A percentile compares a stretch with the other conserved stretches of the same genome.
phyloP scores from a whole-genome alignment of 1,140 invertebrate genomes.

The Latrodectus geometricus region DNA sequence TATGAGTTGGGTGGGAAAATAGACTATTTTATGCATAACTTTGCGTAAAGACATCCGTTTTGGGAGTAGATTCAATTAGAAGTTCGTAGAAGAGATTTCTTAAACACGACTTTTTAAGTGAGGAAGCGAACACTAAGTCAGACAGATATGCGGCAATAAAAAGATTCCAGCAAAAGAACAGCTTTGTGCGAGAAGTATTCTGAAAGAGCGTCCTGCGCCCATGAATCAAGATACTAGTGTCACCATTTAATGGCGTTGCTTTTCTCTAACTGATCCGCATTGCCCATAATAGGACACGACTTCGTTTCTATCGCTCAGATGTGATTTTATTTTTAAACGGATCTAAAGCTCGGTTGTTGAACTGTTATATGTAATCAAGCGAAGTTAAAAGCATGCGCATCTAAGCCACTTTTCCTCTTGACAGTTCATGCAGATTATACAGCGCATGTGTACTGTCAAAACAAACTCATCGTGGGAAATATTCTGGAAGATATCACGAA shows the following conservation, averaged over 20 bases:
- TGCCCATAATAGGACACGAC: slow-evolving; percentile 52
- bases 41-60: slow-evolving; percentile 39
- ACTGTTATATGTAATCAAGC: slow-evolving; percentile 1
- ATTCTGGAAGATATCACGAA: background rate
- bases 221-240: slow-evolving; percentile 60
- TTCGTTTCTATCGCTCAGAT: slow-evolving; percentile 32
- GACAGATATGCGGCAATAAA: slow-evolving; percentile 43
- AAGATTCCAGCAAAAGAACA: slow-evolving; percentile 27
- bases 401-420: background rate
- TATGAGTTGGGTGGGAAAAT: background rate
- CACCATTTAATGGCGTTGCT: slow-evolving; percentile 56
- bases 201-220: slow-evolving; percentile 16
- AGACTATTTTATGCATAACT: slow-evolving; percentile 18
- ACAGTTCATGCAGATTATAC: slow-evolving; percentile 33
- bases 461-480: slow-evolving; percentile 27
- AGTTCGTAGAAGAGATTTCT: slow-evolving; percentile 48
- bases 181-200: slow-evolving; percentile 39
- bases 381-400: background rate
- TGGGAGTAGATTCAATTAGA: slow-evolving; percentile 49
- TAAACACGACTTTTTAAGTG: slow-evolving; percentile 42
- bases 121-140: slow-evolving; percentile 53
- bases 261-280: slow-evolving; percentile 47
- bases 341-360: slow-evolving; percentile 46
- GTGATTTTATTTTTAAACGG: slow-evolving; percentile 48
- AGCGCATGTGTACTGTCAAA: background rate